Base-by-base conservation (phyloP, 2,113 vertebrate species). In the Macheiramphus alcinus region DNA sequence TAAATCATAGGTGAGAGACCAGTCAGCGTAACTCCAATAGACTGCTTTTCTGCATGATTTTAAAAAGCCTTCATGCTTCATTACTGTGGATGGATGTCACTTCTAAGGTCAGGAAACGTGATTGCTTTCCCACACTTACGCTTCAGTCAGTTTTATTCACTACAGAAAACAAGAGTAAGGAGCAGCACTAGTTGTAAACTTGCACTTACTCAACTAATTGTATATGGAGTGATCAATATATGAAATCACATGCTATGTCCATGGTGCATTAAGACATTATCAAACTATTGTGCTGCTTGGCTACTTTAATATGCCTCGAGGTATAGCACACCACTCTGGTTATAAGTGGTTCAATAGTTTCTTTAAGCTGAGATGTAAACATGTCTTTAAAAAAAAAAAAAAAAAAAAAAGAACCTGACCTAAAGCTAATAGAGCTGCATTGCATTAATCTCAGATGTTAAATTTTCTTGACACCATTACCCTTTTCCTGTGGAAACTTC, bases 401-500 rank as follows among this genome's bases (percentile, higher is more conserved):
- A 58, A 36, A 73, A 87, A 73, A 36, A 38, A 19, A 34, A 61
- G 7, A 9, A 59, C n/a, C 38, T 21, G 14, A 91, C 74, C 68
- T 84, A 40, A 66, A 86, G 63, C 73, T 89, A 90, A 90, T 27
- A 31, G 76, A 90, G 79, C 84, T 81, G 75, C 55, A 45, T 10
- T 59, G 92, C 92, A 92, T 93, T 68, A 3, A 11, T 80, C 85
- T 93, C 45, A 17, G 74, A 48, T 16, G 70, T 94, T 93, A 84
- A 71, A 86, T 95, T 86, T 91, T 76, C 86, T 42, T 90, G 95
- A 92, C 89, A 88, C 68, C 22, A 40, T 94, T 96, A 90, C 79
- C 67, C 85, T 95, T 95, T 96, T 94, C 88, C 62, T 96, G 59
- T 47, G 72, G 86, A 94, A 90, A 72, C 74, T 83, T 92, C 36